phyloP scores from a whole-genome alignment of 1,140 invertebrate genomes.

The Grapholita molesta region DNA sequence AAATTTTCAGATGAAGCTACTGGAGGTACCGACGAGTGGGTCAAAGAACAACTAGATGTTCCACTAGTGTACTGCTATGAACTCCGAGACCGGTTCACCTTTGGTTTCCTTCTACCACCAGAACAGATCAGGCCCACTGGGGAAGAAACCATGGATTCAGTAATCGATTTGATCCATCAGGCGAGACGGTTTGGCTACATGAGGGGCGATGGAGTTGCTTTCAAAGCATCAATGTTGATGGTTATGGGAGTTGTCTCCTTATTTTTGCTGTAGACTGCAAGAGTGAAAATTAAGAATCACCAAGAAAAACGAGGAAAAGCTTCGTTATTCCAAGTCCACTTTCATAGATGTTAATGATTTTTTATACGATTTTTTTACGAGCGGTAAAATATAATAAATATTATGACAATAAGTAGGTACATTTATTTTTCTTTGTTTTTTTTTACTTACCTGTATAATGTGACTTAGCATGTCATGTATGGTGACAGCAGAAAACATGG shows the following conservation, averaged over 20 bases:
- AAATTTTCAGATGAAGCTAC: slow-evolving; percentile 74
- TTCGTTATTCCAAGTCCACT: too few species aligned
- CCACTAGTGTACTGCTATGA: slow-evolving; percentile 82
- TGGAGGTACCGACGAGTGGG: slow-evolving; percentile 85
- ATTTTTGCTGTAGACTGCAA: not conserved
- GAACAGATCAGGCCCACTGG: slow-evolving; percentile 86
- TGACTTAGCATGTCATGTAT: too few species aligned
- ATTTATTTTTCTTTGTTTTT: too few species aligned
- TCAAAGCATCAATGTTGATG: not conserved
- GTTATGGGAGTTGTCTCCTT: not conserved
- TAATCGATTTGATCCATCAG: slow-evolving; percentile 81
- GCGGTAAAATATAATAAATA: too few species aligned
- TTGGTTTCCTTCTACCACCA: slow-evolving; percentile 90
- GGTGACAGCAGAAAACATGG: too few species aligned
- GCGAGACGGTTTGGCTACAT: slow-evolving; percentile 67
- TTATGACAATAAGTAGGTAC: too few species aligned
- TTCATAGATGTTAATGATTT: too few species aligned
- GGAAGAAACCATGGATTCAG: slow-evolving; percentile 84
- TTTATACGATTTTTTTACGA: too few species aligned
- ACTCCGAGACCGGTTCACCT: slow-evolving; percentile 83
- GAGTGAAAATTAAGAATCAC: too few species aligned
- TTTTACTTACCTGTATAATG: too few species aligned
- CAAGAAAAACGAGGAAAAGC: too few species aligned
- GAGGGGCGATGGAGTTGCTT: slow-evolving; percentile 10
- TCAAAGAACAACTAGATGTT: slow-evolving; percentile 79